Base-by-base conservation (phyloP, 2,113 vertebrate species). In the Puntigrus tetrazona region DNA sequence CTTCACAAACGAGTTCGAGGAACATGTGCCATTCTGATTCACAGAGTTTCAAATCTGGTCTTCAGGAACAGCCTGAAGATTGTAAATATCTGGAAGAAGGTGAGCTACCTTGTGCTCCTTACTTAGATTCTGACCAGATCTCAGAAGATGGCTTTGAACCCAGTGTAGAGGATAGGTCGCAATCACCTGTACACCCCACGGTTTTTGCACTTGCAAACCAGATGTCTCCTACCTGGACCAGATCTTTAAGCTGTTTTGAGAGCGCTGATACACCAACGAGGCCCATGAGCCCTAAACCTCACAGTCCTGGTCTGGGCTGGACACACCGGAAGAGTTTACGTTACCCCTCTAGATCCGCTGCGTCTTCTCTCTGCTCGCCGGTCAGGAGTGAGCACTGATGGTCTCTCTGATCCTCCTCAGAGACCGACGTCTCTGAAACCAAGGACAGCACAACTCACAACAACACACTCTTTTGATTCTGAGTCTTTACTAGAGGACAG, bases 261-360 rank as follows among this genome's bases (percentile, higher is more conserved):
- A 84, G 88, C 34, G 92, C 91, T 55, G 90, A 91, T 29, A 88
- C 91, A 83, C 96, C 95, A 27, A 93, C 89, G 73, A 95, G 92
- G 81, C 96, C 96, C 27, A 89, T 95, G 92, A 96, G 94, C 87
- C 96, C 96, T 22, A 96, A 96, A 86, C 96, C 96, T 0, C 91
- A 86, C 55, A 95, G 92, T 70, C 93, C 94, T 45, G 91, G 91
- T 52, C 84, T 92, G 1, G 72, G 72, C 14, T 52, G 82, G 47
- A 86, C 87, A 22, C 93, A 92, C 1, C 87, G 82, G 5, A 89
- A 55, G 38, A 93, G 88, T 75, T 93, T 94, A 47, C 88, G 73
- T 41, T 92, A 93, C 57, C 89, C 93, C 0, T 91, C 92, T n/a
- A 93, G 91, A 57, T 84, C 92, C 0, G 93, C 87, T 10, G 90